Evolutionary conservation across 2,797 vertebrate species (phyloP).

Genomic region (Chiloscyllium punctatum): DNA sequence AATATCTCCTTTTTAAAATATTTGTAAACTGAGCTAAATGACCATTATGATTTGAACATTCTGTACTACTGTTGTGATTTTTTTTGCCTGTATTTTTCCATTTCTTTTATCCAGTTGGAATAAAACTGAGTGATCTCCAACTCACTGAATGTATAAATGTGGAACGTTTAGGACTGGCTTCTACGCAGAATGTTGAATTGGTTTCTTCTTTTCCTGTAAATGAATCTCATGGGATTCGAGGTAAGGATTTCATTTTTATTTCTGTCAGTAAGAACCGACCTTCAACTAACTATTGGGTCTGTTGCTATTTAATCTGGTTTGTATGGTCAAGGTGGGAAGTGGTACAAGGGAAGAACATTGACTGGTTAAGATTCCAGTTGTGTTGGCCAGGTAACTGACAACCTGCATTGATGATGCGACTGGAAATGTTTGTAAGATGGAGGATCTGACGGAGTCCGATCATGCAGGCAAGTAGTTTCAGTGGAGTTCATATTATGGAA

Average conservation of each 20-base stretch:
- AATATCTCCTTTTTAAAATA: background rate
- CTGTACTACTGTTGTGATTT: background rate
- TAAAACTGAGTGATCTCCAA: conserved; percentile 1
- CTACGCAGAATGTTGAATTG: conserved; percentile 2
- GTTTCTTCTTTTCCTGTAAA: background rate
- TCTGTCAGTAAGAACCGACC: background rate
- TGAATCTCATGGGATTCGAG: conserved; percentile 14
- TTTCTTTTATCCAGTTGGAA: conserved; percentile 1
- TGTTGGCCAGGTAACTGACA: background rate
- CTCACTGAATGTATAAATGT: background rate
- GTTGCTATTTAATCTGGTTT: background rate
- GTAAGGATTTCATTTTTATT: background rate
- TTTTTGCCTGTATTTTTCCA: background rate
- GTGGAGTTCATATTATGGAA: background rate
- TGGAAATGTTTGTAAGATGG: background rate
- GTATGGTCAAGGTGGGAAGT: background rate
- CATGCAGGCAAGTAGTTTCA: background rate
- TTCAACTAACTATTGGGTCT: background rate
- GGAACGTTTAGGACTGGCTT: conserved; percentile 5
- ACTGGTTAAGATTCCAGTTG: background rate
- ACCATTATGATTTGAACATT: background rate
- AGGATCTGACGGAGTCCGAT: no score
- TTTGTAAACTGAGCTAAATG: background rate
- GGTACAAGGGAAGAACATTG: background rate
- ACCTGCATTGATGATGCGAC: background rate